phyloP scores from a whole-genome alignment of 2,888 invertebrate genomes.

The Spilarctia lutea region DNA sequence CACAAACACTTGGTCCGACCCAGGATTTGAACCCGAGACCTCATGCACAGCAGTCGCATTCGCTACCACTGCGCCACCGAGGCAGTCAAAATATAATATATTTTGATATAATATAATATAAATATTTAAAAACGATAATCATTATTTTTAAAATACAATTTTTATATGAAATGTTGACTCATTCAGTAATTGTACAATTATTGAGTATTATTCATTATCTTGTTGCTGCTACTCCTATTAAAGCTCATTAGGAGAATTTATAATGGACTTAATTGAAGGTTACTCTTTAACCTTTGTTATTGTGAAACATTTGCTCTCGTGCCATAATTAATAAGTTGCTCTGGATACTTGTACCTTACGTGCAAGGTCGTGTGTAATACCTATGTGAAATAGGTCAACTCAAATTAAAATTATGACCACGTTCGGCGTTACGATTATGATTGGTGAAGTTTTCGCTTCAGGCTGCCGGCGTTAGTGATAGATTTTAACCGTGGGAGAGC shows the following conservation, averaged over 20 bases:
- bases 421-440: too few species aligned
- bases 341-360: neutral
- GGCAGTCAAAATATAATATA: too few species aligned
- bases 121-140: too few species aligned
- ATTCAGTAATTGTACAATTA: neutral
- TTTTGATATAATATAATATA: too few species aligned
- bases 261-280: conserved; percentile 14
- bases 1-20: too few species aligned
- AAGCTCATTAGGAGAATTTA: conserved; percentile 3
- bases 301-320: conserved; percentile 8
- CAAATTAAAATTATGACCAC: too few species aligned
- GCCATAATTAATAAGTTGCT: neutral
- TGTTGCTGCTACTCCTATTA: conserved; percentile 1
- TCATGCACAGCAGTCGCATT: too few species aligned
- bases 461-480: too few species aligned
- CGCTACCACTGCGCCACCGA: too few species aligned
- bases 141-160: neutral
- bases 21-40: too few species aligned
- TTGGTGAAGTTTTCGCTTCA: too few species aligned
- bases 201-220: conserved; percentile 8
- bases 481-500: too few species aligned
- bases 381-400: neutral
- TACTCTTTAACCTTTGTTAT: conserved; percentile 14
- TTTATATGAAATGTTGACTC: conserved; percentile 13
- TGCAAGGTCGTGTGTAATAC: neutral